Conservation (phyloP, 2,888 invertebrate genomes). For the Cenopis cana region DNA sequence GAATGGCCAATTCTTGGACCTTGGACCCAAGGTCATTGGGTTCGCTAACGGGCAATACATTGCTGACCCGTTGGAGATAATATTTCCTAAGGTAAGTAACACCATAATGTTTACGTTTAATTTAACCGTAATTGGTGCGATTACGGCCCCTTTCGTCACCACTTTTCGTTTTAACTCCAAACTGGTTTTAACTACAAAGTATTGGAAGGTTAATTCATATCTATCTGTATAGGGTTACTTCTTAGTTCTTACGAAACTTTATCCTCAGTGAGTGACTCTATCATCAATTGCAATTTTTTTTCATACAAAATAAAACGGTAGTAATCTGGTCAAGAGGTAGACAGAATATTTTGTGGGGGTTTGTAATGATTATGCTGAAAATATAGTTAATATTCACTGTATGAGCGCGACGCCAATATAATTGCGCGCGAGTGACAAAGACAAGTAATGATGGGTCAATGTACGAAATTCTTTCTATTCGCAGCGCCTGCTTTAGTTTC, state of each 20-base stretch:
- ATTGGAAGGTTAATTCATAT: neutral
- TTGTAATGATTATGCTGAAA: neutral
- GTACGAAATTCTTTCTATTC: no score
- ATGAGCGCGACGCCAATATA: no score
- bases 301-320: no score
- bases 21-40: slow-evolving; percentile 87
- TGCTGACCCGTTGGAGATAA: slow-evolving; percentile 89
- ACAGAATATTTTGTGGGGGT: no score
- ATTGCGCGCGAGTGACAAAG: no score
- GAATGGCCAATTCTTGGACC: slow-evolving; percentile 89
- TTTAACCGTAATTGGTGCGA: neutral
- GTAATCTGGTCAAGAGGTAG: no score
- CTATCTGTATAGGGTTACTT: neutral
- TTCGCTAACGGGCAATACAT: slow-evolving; percentile 85
- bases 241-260: no score
- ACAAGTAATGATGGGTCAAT: no score
- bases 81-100: slow-evolving; percentile 90
- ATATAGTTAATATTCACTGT: no score
- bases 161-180: neutral
- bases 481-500: no score
- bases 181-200: neutral
- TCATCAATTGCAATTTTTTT: no score
- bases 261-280: no score
- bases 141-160: neutral
- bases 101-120: neutral